phyloP scores from a whole-genome alignment of 1,140 invertebrate species.

The Melipona quadrifasciata region DNA sequence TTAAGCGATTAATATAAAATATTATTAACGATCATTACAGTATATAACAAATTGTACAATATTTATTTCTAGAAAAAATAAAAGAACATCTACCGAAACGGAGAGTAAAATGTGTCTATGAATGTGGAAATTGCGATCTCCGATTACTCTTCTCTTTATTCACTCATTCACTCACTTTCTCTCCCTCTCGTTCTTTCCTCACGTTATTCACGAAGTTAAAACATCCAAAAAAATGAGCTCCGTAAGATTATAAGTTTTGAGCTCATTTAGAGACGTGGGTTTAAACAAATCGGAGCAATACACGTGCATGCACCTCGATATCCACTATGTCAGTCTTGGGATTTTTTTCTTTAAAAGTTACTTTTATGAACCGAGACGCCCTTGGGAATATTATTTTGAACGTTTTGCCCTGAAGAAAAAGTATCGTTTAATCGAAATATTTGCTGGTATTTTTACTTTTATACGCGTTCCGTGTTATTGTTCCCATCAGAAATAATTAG shows the following conservation, averaged over 20 bases:
- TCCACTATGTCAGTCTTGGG: slow-evolving; percentile 47
- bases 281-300: slow-evolving; percentile 35
- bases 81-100: background rate
- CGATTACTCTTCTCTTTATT: background rate
- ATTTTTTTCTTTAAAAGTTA: slow-evolving; percentile 35
- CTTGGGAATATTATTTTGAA: slow-evolving; percentile 32
- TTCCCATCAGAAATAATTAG: background rate
- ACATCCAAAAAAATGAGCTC: slow-evolving; percentile 42
- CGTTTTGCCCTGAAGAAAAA: background rate
- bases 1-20: background rate
- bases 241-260: slow-evolving; percentile 27
- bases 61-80: background rate
- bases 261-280: slow-evolving; percentile 23
- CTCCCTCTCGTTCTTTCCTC: background rate
- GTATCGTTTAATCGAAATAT: slow-evolving; percentile 14
- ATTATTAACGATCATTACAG: background rate
- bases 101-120: slow-evolving; percentile 5
- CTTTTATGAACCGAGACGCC: slow-evolving; percentile 26
- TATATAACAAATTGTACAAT: background rate
- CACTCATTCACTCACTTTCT: background rate
- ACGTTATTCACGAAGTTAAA: background rate
- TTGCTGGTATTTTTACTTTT: background rate
- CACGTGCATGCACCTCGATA: slow-evolving; percentile 39
- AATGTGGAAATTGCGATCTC: slow-evolving; percentile 17
- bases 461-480: background rate